Evolutionary conservation across 2,888 invertebrate genomes (phyloP).

Genomic region (Masnerella sp.): DNA sequence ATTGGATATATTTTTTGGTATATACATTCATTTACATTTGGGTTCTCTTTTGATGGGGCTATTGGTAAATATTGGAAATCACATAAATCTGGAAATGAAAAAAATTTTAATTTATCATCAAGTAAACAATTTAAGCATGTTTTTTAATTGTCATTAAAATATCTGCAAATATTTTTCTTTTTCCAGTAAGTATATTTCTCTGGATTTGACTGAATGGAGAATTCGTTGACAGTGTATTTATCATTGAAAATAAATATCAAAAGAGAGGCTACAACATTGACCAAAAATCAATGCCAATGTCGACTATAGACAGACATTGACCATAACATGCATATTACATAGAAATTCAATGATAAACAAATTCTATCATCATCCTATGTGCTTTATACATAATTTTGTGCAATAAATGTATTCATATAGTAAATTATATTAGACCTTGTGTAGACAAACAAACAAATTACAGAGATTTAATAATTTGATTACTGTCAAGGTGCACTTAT

Average conservation of each 20-base stretch:
- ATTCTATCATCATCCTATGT: slow-evolving; percentile 5
- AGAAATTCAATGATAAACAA: slow-evolving; percentile 22
- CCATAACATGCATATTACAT: slow-evolving; percentile 20
- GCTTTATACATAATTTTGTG: neutral
- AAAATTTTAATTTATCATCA: too few relatives aligned
- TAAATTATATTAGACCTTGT: neutral
- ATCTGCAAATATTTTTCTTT: too few relatives aligned
- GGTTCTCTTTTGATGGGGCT: slow-evolving; percentile 75
- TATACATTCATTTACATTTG: slow-evolving; percentile 80
- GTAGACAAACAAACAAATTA: neutral
- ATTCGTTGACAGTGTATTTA: too few relatives aligned
- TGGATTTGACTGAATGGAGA: too few relatives aligned
- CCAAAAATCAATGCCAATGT: slow-evolving; percentile 33
- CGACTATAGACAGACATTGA: slow-evolving; percentile 31
- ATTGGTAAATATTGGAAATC: slow-evolving; percentile 96
- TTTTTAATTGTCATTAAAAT: too few relatives aligned
- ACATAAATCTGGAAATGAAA: slow-evolving; percentile 82
- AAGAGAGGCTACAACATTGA: slow-evolving; percentile 40
- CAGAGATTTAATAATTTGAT: too few relatives aligned
- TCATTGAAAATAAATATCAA: slow-evolving; percentile 1
- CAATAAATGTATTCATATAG: neutral
- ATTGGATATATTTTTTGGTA: slow-evolving; percentile 83
- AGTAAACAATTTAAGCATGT: too few relatives aligned
- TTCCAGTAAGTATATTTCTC: too few relatives aligned
- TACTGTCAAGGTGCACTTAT: too few relatives aligned